Evolutionary conservation across 2,113 vertebrate genomes (phyloP), one percentile per base, ranked within the genome.

Genomic region (Boleophthalmus pectinirostris): DNA sequence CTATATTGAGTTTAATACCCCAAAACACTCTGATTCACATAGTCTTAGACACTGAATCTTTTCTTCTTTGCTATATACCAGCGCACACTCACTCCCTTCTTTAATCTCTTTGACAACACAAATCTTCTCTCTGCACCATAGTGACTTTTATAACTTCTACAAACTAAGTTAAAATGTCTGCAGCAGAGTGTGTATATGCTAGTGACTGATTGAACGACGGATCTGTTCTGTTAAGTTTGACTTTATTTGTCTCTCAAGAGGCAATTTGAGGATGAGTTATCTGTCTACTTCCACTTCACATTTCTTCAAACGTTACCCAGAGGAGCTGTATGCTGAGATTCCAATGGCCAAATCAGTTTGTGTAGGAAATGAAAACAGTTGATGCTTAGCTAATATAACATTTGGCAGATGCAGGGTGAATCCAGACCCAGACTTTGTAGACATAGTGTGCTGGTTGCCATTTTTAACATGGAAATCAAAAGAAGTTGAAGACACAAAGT

Each of bases 1-100:
- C 38, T 70, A 66, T 75, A 23, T 23, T 66, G 76, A 69, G 53
- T 84, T 73, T 45, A 88, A 88, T 89, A 89, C 78, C 77, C 23
- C 46, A 38, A 77, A 72, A 12, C 69, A 54, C 15, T 61, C 56
- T 58, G 23, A 67, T 43, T 38, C 33, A 54, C 46, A 54, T 45
- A 63, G 68, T 63, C 29, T 54, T 72, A 33, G 51, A 57, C 66
- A 72, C 68, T 60, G 58, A n/a, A 51, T 53, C 49, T 63, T 23
- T 79, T 72, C 29, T 65, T 33, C 49, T 70, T 12, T 2, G 20
- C 33, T 64, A 53, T 66, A 70, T 24, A 68, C 82, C 77, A 76
- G 11, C 79, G 46, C 70, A 77, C 56, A 16, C 35, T 61, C 21
- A 35, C 64, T 54, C 69, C 56, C 68, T 68, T 38, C 45, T 69